These are phyloP conservation scores for Meriones unguiculatus DNA, from an alignment of 2,113 vertebrate species.

Conservation along the genomic window DNA sequence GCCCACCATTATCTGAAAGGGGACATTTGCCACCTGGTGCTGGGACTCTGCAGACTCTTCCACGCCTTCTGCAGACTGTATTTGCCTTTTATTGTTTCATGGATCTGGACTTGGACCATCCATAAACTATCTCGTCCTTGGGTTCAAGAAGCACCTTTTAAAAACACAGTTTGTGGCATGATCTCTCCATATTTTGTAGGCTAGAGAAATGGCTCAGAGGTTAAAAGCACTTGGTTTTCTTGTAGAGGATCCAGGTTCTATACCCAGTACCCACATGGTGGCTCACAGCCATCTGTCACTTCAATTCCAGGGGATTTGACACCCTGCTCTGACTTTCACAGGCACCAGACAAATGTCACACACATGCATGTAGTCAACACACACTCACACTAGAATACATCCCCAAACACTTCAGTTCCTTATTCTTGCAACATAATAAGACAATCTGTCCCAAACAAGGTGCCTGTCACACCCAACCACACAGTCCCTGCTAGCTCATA, in stretches of 20 bases:
- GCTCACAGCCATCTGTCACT: neutral
- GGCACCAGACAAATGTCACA: neutral
- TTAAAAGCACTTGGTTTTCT: neutral
- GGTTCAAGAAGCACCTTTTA: constrained; percentile 30
- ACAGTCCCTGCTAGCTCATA: neutral
- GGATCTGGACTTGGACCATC: neutral
- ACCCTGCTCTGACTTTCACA: neutral
- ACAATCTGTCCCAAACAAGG: neutral
- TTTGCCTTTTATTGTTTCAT: neutral
- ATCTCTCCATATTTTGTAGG: neutral
- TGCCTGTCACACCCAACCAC: neutral
- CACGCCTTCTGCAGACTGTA: neutral
- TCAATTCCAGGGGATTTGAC: neutral
- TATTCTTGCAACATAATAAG: neutral
- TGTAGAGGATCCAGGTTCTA: neutral
- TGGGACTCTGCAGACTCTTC: neutral
- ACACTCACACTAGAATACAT: neutral
- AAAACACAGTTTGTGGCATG: neutral
- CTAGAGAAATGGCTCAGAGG: neutral
- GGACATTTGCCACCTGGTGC: neutral
- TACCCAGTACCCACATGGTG: neutral
- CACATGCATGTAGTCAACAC: neutral
- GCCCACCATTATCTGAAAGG: neutral
- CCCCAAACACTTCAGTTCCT: neutral
- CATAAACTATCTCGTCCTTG: neutral